phyloP scores from a whole-genome alignment of 2,888 invertebrate genomes.

The Dichetophora obliterata region DNA sequence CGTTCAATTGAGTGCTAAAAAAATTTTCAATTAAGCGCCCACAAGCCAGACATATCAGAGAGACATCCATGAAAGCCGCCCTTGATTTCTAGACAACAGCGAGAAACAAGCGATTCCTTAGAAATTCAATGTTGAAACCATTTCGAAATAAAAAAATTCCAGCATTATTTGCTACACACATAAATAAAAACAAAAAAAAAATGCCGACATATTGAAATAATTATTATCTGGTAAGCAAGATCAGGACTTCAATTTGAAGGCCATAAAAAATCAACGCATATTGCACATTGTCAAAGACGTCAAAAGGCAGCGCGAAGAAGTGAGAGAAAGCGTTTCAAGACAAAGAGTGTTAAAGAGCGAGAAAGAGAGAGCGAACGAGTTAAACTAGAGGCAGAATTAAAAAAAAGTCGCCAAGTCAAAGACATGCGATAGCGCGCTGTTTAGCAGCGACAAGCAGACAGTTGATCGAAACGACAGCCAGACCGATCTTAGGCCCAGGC shows the following conservation, averaged over 20 bases:
- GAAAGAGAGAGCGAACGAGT: not conserved
- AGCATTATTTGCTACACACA: not conserved
- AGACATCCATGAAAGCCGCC: constrained; percentile 23
- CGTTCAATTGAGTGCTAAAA: constrained; percentile 31
- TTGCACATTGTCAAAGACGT: constrained; percentile 65
- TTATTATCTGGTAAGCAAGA: constrained; percentile 66
- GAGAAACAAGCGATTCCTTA: constrained; percentile 53
- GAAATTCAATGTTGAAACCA: constrained; percentile 57
- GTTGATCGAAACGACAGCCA: not conserved
- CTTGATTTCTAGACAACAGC: constrained; percentile 31
- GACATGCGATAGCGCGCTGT: constrained; percentile 19
- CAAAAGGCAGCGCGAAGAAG: constrained; percentile 38
- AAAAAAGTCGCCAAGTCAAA: constrained; percentile 29
- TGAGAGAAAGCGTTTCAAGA: not conserved
- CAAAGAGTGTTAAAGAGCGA: not conserved
- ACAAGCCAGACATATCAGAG: constrained; percentile 16
- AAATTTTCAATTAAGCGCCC: constrained; percentile 33
- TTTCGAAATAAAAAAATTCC: not conserved
- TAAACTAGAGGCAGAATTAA: constrained; percentile 1
- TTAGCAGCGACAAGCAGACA: not conserved
- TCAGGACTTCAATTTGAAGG: constrained; percentile 64
- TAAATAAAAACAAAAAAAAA: not conserved
- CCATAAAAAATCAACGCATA: constrained; percentile 67
- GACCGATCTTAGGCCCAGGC: too few relatives aligned
- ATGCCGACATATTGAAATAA: constrained; percentile 64